Base-by-base conservation (phyloP, 2,113 vertebrate genomes). In the Spea multiplicata region DNA sequence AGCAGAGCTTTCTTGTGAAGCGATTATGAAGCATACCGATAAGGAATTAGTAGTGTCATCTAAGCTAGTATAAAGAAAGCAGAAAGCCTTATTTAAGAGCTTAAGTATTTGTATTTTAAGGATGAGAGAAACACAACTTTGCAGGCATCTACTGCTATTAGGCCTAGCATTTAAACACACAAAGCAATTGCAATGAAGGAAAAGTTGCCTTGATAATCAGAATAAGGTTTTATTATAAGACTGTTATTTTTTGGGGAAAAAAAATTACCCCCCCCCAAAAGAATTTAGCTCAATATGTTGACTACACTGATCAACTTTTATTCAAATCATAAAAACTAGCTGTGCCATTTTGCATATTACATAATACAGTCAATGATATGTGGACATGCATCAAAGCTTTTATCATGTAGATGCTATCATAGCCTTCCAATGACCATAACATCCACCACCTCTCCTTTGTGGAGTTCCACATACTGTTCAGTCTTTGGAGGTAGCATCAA, bases 281-380 rank as follows among this genome's bases (percentile, higher is more conserved):
- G 95, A 95, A 95, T 92, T 92, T 49, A 94, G 86, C 96, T 97
- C 96, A 92, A 97, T 96, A 94, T 99, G 95, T 98, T 94, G 95
- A 97, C 96, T 97, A 96, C 95, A 97, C 95, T 96, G 90, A 94
- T 94, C 95, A 96, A 96, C 92, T 92, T 30, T 96, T 97, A 95
- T 96, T 95, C 96, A 95, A 95, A 97, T 97, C 93, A 95, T 90
- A 97, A 98, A 98, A 98, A 96, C 95, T 96, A 98, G 95, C 96
- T 99, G 97, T 99, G 97, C 96, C 95, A 84, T 98, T 30, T 30
- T 99, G 96, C 97, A 98, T 98, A 98, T 98, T 97, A 99, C 97
- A 96, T 96, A 96, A 97, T 99, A 93, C 91, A 98, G 96, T 99
- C 96, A 96, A 97, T 98, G 96, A 97, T 97, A 99, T 97, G 97